Conservation (phyloP, 2,113 vertebrate species). For the Chamaea fasciata region DNA sequence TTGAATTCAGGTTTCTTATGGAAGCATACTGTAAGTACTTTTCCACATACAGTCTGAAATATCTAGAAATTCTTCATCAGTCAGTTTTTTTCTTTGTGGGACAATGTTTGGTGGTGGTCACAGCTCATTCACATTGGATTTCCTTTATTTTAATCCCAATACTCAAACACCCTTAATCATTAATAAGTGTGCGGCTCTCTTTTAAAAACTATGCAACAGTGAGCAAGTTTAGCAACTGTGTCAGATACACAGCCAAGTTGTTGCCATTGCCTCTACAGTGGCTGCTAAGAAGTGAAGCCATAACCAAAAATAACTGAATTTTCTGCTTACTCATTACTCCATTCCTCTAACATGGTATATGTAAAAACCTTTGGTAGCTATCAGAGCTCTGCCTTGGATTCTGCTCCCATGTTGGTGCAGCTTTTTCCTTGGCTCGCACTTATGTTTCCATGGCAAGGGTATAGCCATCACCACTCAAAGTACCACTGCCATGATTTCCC, state of each 20-base stretch:
- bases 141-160: fast-evolving
- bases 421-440: neutral
- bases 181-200: neutral
- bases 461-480: neutral
- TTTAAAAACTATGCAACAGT: neutral
- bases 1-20: neutral
- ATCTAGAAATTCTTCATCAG: neutral
- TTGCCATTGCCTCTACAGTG: neutral
- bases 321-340: neutral
- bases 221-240: neutral
- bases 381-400: neutral
- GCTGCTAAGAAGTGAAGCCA: neutral
- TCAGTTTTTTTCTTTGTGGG: neutral
- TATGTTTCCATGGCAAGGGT: neutral
- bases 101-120: neutral
- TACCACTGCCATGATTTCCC: neutral
- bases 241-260: neutral
- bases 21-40: neutral
- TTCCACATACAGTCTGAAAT: neutral
- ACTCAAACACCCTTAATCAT: neutral
- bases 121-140: neutral
- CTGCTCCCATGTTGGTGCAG: neutral
- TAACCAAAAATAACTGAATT: neutral
- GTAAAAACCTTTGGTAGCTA: neutral
- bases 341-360: neutral